Evolutionary conservation across 1,140 invertebrate genomes (phyloP).

Genomic region (Choristoneura fumiferana): DNA sequence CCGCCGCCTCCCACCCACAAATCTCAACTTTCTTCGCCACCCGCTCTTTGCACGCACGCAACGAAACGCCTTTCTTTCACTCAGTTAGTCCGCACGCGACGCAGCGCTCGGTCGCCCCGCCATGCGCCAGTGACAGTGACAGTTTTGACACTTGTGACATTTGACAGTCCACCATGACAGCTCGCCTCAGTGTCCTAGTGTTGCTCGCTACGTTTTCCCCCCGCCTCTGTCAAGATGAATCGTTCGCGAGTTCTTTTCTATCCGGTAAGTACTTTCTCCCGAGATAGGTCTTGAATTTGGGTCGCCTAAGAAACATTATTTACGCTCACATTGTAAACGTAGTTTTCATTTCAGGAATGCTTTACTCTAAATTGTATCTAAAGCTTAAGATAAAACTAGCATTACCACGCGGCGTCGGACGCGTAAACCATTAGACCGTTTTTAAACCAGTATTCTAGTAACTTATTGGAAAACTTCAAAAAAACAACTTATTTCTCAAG

Average conservation of each 20-base stretch:
- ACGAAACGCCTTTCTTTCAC: slow-evolving; percentile 34
- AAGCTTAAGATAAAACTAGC: no score
- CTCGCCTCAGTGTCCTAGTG: slow-evolving; percentile 31
- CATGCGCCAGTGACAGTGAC: slow-evolving; percentile 34
- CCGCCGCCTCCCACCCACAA: background rate
- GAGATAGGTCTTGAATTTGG: slow-evolving; percentile 18
- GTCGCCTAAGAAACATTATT: slow-evolving; percentile 1
- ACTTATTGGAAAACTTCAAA: no score
- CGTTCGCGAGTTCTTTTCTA: slow-evolving; percentile 86
- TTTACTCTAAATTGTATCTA: no score
- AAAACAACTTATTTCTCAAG: no score
- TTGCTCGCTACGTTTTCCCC: slow-evolving; percentile 28
- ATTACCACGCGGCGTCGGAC: no score
- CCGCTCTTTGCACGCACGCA: slow-evolving; percentile 25
- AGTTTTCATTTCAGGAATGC: background rate
- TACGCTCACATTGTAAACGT: background rate
- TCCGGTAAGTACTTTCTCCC: slow-evolving; percentile 80
- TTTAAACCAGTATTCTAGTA: no score
- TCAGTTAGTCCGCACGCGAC: slow-evolving; percentile 32
- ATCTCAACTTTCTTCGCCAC: slow-evolving; percentile 16
- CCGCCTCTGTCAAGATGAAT: slow-evolving; percentile 82
- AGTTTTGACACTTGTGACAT: slow-evolving; percentile 30
- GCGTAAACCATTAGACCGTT: no score
- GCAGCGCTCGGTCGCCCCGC: slow-evolving; percentile 32
- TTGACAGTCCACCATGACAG: slow-evolving; percentile 43